Evolutionary conservation across 2,113 vertebrate species (phyloP).

Genomic region (Otus sunia): DNA sequence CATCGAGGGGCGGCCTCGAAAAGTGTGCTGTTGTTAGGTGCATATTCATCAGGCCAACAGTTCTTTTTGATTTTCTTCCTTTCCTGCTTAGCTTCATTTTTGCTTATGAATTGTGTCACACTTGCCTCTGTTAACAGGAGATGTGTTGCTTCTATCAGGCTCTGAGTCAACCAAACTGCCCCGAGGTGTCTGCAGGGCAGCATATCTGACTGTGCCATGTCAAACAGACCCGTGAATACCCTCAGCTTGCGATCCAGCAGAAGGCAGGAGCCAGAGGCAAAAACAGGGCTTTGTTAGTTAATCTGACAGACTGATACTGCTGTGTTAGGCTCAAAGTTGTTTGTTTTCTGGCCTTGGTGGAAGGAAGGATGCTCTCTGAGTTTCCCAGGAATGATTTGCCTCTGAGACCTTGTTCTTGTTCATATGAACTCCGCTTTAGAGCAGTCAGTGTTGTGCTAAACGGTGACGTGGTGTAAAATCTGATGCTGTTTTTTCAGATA

Average conservation of each 20-base stretch:
- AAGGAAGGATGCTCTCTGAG: neutral
- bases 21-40: neutral
- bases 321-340: neutral
- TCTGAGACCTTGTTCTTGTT: neutral
- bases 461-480: neutral
- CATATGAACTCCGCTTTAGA: rapidly evolving
- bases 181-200: neutral
- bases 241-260: neutral
- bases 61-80: conserved; percentile 9
- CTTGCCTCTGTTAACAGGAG: neutral
- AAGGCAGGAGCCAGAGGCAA: neutral
- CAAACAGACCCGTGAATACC: neutral
- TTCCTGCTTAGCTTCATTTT: conserved; percentile 9
- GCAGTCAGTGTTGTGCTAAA: neutral
- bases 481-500: neutral
- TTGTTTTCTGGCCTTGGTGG: neutral
- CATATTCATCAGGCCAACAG: conserved; percentile 9
- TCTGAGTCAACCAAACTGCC: neutral
- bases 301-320: neutral
- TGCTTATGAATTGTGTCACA: conserved; percentile 9
- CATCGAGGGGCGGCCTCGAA: too few relatives aligned
- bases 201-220: neutral
- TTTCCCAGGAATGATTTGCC: neutral
- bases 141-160: conserved; percentile 16
- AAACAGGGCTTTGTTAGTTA: neutral